Base-by-base conservation (phyloP, 2,888 invertebrate genomes). In the Melanophora roralis region DNA sequence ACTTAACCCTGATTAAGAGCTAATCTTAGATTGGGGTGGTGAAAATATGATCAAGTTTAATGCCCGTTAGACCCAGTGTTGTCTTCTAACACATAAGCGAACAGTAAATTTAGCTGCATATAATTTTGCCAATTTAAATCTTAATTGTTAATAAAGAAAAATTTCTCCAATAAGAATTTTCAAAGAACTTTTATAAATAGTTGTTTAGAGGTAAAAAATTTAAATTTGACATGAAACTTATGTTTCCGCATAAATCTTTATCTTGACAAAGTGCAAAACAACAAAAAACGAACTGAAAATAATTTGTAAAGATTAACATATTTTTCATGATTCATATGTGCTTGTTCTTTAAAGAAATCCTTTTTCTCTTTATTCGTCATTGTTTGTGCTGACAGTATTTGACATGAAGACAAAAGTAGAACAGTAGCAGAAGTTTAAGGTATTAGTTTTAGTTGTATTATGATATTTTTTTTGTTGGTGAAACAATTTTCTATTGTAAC, bases 401-500 rank as follows among this genome's bases (percentile, higher is more conserved):
- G 73, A 78, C 73, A 78, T 64, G 23, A 40, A 45, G 40, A 51
- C 47, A 36, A 21, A 51, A 43, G 51, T 40, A 27, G 49, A 49
- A n/a, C 11, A 47, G 1, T 3, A 47, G 11, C 49, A 47, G 21
- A 9, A 49, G 23, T 38, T 51, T 2, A 7, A 21, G 27, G 12
- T 51, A 27, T 8, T 49, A n/a, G 38, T 21, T n/a, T 19, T 38
- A 57, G 38, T 49, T 1, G 38, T 40, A 12, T 11, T 51, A 43
- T n/a, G n/a, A n/a, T n/a, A n/a, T n/a, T n/a, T n/a, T n/a, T n/a
- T n/a, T 53, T 43, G 34, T 8, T 45, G 6, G 27, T 27, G 27
- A n/a, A n/a, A 74, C 67, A 59, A 67, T 74, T 67, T 74, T 51
- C 67, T 74, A 64, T 78, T 78, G 74, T 78, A 78, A 78, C 78